Conservation (phyloP, 2,888 invertebrate species). For the Pseudococcus longispinus region DNA sequence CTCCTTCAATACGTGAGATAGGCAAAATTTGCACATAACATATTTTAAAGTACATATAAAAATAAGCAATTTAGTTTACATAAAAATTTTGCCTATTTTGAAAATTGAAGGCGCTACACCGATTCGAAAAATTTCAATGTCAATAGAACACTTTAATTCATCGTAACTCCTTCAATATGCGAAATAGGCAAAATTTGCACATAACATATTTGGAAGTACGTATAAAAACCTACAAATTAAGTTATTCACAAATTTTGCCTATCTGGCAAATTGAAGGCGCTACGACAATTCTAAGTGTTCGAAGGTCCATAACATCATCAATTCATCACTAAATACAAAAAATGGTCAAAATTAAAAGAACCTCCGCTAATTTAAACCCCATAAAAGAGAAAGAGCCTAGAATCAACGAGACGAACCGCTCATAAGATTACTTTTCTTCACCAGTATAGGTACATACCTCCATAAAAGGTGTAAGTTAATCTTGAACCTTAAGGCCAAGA, state of each 20-base stretch:
- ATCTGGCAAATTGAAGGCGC: background rate
- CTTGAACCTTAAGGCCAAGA: conserved; percentile 34
- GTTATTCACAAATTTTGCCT: background rate
- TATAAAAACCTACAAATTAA: background rate
- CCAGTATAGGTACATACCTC: background rate
- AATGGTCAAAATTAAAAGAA: too few species aligned
- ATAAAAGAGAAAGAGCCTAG: background rate
- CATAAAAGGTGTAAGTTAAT: conserved; percentile 18
- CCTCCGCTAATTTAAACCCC: background rate
- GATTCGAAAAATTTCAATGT: too few species aligned
- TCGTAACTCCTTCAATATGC: background rate
- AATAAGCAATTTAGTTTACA: too few species aligned
- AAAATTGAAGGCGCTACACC: too few species aligned
- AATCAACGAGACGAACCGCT: background rate
- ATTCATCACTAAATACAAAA: background rate
- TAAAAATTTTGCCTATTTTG: too few species aligned
- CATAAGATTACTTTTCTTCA: background rate
- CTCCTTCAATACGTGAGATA: too few species aligned
- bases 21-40: too few species aligned
- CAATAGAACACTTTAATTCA: too few species aligned
- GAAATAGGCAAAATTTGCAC: background rate
- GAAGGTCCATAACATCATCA: background rate
- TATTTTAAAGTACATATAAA: too few species aligned
- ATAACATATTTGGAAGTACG: background rate
- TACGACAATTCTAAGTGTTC: background rate